Evolutionary conservation across 30 jellyfish, hydroid and myxozoan genomes (phyloP).

Genomic region (Calvadosia cruxmelitensis): DNA sequence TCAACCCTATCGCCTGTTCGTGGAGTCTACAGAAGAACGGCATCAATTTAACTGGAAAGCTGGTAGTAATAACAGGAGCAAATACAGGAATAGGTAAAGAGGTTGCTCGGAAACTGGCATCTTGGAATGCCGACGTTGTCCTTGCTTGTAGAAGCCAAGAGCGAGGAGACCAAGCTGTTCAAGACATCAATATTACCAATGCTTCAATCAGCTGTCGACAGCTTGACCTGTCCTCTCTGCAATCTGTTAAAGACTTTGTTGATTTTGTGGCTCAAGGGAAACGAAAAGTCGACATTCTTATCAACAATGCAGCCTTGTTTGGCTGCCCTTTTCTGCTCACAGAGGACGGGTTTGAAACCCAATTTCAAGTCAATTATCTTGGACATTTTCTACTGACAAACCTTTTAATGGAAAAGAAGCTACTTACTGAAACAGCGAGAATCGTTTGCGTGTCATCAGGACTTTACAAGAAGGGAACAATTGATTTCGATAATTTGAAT

Average conservation of each 20-base stretch:
- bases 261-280: constrained; percentile 11
- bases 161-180: neutral
- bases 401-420: constrained; percentile 30
- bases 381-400: constrained; percentile 85
- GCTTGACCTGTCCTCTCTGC: constrained; percentile 53
- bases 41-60: neutral
- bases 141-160: neutral
- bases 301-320: constrained; percentile 84
- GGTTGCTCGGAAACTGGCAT: neutral
- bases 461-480: constrained; percentile 56
- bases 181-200: neutral
- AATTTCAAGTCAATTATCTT: constrained; percentile 72
- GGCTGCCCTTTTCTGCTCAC: constrained; percentile 59
- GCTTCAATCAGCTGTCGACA: neutral
- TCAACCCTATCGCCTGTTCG: neutral
- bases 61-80: neutral
- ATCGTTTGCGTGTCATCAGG: constrained; percentile 61
- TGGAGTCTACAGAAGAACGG: neutral
- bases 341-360: constrained; percentile 77
- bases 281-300: constrained; percentile 36
- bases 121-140: neutral
- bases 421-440: constrained; percentile 22
- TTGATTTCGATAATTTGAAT: constrained; percentile 52
- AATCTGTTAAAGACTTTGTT: constrained; percentile 46
- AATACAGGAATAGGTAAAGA: constrained; percentile 1